A percentile compares a stretch with the other conserved stretches of the same genome.
Evolutionary conservation across 2,888 invertebrate genomes (phyloP).

Genomic region (Pterostichus niger): DNA sequence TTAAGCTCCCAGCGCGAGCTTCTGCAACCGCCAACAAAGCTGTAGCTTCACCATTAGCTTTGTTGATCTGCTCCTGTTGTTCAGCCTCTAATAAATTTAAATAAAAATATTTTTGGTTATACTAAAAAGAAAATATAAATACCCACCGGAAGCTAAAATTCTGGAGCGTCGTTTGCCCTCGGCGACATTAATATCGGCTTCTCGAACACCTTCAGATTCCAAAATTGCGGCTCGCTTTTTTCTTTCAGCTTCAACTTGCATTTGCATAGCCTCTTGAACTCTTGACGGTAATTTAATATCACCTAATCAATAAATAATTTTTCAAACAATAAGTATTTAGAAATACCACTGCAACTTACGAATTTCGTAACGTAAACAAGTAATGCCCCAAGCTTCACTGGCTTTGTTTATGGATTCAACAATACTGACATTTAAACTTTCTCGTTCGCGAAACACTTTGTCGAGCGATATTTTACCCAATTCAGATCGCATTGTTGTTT

Average conservation of each 20-base stretch:
- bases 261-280: conserved; percentile 99
- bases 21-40: conserved; percentile 95
- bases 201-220: conserved; percentile 96
- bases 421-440: conserved; percentile 95
- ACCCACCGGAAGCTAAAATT: conserved; percentile 91
- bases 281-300: conserved; percentile 93
- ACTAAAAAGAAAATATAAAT: not conserved
- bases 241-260: conserved; percentile 99
- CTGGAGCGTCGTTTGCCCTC: conserved; percentile 95
- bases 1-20: conserved; percentile 92
- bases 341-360: conserved; percentile 79
- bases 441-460: conserved; percentile 97
- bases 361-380: conserved; percentile 97
- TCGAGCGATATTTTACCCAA: conserved; percentile 98
- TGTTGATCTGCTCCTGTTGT: conserved; percentile 95
- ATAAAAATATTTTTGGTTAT: conserved; percentile 1
- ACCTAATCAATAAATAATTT: conserved; percentile 79
- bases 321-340: not conserved
- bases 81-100: conserved; percentile 87
- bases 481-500: conserved; percentile 99
- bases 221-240: conserved; percentile 97
- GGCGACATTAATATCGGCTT: conserved; percentile 97
- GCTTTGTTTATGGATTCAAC: conserved; percentile 99
- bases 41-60: conserved; percentile 94
- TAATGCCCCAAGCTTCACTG: conserved; percentile 98